Evolutionary conservation across 2,113 vertebrate species (phyloP).

Genomic region (Herpetotheres cachinnans): DNA sequence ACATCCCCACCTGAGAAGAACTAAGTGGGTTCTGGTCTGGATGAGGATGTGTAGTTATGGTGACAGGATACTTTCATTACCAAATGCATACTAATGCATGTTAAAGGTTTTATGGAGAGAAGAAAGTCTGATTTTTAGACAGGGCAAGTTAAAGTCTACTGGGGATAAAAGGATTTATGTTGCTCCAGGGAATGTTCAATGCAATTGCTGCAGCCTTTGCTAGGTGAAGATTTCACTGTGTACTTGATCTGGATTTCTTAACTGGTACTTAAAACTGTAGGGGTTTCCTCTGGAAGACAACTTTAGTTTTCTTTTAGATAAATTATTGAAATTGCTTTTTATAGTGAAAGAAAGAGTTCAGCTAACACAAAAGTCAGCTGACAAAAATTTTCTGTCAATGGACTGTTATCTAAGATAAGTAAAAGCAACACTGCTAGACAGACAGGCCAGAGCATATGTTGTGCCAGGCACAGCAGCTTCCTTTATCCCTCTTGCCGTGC

Average conservation of each 20-base stretch:
- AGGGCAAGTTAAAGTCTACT: not conserved
- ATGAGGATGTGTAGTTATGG: rapidly evolving
- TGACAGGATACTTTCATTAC: not conserved
- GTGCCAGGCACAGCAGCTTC: not conserved
- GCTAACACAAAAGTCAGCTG: not conserved
- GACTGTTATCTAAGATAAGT: not conserved
- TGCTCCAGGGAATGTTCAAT: not conserved
- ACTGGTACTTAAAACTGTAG: not conserved
- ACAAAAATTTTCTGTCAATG: not conserved
- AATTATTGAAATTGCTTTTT: not conserved
- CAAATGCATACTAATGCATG: not conserved
- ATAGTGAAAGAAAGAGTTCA: not conserved
- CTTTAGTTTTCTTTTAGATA: not conserved
- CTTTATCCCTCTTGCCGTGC: not conserved
- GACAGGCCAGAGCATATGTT: rapidly evolving
- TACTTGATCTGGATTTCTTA: not conserved
- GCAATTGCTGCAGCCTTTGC: not conserved
- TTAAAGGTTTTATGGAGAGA: not conserved
- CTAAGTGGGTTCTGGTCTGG: not conserved
- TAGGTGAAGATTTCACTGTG: not conserved
- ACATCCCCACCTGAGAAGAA: not conserved
- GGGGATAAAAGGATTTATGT: not conserved
- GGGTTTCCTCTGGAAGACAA: not conserved
- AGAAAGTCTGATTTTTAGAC: not conserved
- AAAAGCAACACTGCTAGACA: not conserved